Evolutionary conservation across 2,797 vertebrate genomes (phyloP).

Genomic region (Nothura maculosa): DNA sequence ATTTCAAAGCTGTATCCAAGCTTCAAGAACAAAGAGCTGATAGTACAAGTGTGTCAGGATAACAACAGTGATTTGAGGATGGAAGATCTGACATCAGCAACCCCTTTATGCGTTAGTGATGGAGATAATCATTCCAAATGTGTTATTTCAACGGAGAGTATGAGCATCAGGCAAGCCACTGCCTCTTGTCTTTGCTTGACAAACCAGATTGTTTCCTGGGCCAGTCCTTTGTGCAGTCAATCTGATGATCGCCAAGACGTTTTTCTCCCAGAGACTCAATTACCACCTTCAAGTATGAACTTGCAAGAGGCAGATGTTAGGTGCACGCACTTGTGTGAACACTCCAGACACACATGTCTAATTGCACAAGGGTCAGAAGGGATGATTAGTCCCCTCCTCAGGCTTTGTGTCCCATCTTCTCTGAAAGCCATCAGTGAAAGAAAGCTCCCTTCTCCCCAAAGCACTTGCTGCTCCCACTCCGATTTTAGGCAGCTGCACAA

Average conservation of each 20-base stretch:
- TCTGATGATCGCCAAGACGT: background rate
- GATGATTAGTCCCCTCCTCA: background rate
- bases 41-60: rapidly evolving
- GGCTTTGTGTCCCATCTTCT: background rate
- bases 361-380: background rate
- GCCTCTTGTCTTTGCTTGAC: background rate
- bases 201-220: background rate
- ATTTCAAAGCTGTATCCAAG: background rate
- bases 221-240: background rate
- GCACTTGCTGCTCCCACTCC: background rate
- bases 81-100: background rate
- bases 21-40: background rate
- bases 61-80: background rate
- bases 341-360: background rate
- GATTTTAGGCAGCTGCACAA: constrained; percentile 3
- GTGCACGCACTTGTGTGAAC: background rate
- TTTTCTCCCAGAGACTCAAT: constrained; percentile 3
- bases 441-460: background rate
- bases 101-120: background rate
- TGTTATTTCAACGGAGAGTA: background rate
- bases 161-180: background rate
- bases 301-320: constrained; percentile 29
- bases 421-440: background rate
- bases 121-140: background rate
- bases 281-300: constrained; percentile 16